These are phyloP conservation scores for Trimorus sp. DNA, from an alignment of 2,888 invertebrate species.

Conservation along the genomic window DNA sequence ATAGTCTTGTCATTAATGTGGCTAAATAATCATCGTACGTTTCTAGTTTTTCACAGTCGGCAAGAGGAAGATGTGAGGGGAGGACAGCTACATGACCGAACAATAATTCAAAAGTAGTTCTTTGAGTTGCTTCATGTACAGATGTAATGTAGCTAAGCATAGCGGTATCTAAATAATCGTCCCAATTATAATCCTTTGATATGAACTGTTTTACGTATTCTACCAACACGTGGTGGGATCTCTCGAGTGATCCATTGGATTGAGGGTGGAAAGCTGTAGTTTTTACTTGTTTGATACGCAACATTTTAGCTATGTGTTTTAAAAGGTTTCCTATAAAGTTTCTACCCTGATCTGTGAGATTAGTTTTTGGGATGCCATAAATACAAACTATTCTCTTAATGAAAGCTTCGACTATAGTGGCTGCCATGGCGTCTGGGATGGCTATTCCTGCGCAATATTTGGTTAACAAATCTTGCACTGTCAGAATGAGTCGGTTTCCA, in stretches of 20 bases:
- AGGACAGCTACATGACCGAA: neutral
- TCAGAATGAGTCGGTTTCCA: too few species aligned
- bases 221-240: neutral
- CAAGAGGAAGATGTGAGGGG: neutral
- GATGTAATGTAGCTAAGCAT: neutral
- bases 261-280: slow-evolving; percentile 15
- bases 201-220: neutral
- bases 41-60: neutral
- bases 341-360: slow-evolving; percentile 9
- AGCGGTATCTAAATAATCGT: neutral
- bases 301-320: slow-evolving; percentile 8
- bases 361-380: neutral
- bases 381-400: slow-evolving; percentile 7
- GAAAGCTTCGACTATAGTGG: too few species aligned
- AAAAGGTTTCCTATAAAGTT: slow-evolving; percentile 11
- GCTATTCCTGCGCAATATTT: too few species aligned
- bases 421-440: too few species aligned
- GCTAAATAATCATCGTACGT: slow-evolving; percentile 1
- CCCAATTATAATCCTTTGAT: neutral
- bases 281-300: slow-evolving; percentile 9
- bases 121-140: neutral
- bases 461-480: slow-evolving; percentile 11
- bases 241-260: neutral
- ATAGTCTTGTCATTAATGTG: neutral
- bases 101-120: neutral